Conservation (phyloP, 2,888 invertebrate genomes). For the Drosophila meridionalis region DNA sequence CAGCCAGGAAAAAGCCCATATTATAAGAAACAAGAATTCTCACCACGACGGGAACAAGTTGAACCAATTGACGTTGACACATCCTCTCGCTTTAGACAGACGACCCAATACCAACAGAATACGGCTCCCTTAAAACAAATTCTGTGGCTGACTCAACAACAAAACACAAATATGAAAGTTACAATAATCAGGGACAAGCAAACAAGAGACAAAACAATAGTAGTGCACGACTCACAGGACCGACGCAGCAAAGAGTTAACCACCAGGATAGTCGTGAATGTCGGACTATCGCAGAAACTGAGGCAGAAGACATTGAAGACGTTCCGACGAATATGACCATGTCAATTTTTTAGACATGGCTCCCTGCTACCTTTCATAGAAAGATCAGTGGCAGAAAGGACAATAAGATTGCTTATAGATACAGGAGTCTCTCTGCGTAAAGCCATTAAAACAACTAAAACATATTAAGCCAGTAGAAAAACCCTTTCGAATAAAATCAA, state of each 20-base stretch:
- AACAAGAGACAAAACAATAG: neutral
- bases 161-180: neutral
- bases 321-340: neutral
- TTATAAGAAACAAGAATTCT: neutral
- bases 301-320: no score
- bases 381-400: neutral
- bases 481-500: no score
- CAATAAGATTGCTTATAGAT: no score
- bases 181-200: no score
- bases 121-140: neutral
- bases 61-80: neutral
- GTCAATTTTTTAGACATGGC: neutral
- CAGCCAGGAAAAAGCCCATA: neutral
- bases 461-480: no score
- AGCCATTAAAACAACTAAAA: no score
- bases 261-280: neutral
- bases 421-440: no score
- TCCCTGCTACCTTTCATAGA: conserved; percentile 1
- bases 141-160: neutral
- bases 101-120: neutral
- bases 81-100: neutral
- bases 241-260: neutral
- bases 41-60: neutral
- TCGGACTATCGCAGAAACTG: neutral
- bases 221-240: no score